Percentiles rank a stretch among this genome's conserved stretches.
Evolutionary conservation across 2,888 invertebrate genomes (phyloP).

Genomic region (Drymonia ruficornis): DNA sequence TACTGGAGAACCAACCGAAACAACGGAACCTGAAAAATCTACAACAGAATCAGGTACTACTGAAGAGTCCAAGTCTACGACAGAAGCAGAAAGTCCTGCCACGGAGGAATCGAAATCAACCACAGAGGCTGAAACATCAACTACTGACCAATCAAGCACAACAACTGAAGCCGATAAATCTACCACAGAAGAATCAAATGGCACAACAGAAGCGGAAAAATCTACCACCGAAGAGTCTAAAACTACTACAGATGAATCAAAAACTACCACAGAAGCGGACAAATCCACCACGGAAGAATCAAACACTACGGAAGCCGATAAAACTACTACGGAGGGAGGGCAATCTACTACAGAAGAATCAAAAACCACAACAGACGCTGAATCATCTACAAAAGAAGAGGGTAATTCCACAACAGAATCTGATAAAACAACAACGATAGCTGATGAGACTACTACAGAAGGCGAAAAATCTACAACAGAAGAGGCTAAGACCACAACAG

Average conservation of each 20-base stretch:
- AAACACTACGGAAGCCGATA: slow-evolving; percentile 12
- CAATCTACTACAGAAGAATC: no score
- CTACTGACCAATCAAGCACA: slow-evolving; percentile 28
- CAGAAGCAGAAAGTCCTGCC: slow-evolving; percentile 15
- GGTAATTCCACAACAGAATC: background rate
- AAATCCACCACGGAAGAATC: background rate
- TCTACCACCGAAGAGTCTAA: background rate
- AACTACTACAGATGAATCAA: background rate
- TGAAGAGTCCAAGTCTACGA: background rate
- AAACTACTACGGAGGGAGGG: slow-evolving; percentile 17
- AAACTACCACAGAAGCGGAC: background rate
- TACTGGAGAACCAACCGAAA: slow-evolving; percentile 5
- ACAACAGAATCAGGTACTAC: slow-evolving; percentile 8
- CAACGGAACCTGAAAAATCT: slow-evolving; percentile 11
- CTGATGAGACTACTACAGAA: slow-evolving; percentile 14
- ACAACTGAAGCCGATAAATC: slow-evolving; percentile 18
- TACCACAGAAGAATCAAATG: slow-evolving; percentile 13
- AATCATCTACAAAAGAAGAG: background rate
- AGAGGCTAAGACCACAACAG: background rate
- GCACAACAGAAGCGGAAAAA: slow-evolving; percentile 3
- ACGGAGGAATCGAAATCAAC: slow-evolving; percentile 32
- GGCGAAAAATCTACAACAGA: slow-evolving; percentile 18
- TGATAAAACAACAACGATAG: background rate
- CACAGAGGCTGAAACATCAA: slow-evolving; percentile 32
- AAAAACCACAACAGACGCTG: background rate